Percentiles rank a stretch among this genome's conserved stretches.
Evolutionary conservation across 2,113 vertebrate genomes (phyloP).

Genomic region (Gavialis gangeticus): DNA sequence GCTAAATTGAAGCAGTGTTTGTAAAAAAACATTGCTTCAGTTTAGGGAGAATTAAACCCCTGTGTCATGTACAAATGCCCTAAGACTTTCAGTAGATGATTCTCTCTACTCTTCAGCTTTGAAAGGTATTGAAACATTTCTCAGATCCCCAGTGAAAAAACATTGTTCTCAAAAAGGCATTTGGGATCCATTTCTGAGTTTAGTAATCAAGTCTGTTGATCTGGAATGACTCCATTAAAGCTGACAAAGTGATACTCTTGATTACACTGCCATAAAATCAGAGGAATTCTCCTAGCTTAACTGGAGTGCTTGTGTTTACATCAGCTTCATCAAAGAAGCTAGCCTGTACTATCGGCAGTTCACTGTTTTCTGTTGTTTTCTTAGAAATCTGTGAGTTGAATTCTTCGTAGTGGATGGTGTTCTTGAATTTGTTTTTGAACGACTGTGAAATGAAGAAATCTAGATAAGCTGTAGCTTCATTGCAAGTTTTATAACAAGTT

Average conservation of each 20-base stretch:
- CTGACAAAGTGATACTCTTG: accelerated
- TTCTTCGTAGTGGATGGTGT: neutral
- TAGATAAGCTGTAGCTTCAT: neutral
- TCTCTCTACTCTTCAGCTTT: neutral
- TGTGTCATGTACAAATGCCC: too few species aligned
- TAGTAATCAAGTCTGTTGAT: neutral
- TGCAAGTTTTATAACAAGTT: neutral
- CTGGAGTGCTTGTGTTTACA: neutral
- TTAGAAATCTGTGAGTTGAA: neutral
- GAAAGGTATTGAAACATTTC: neutral
- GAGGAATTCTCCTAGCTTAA: neutral
- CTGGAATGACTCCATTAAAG: accelerated
- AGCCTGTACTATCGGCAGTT: neutral
- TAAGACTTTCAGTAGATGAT: neutral
- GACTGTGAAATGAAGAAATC: neutral
- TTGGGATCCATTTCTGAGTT: neutral
- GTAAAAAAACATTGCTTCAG: too few species aligned
- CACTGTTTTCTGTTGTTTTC: neutral
- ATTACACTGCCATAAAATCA: neutral
- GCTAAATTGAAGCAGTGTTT: too few species aligned
- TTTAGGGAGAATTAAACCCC: too few species aligned
- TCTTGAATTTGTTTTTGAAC: accelerated
- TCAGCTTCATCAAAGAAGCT: neutral
- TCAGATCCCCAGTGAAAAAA: neutral
- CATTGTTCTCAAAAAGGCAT: neutral